Conservation (phyloP, 2,113 vertebrate genomes). For the Prinia subflava region DNA sequence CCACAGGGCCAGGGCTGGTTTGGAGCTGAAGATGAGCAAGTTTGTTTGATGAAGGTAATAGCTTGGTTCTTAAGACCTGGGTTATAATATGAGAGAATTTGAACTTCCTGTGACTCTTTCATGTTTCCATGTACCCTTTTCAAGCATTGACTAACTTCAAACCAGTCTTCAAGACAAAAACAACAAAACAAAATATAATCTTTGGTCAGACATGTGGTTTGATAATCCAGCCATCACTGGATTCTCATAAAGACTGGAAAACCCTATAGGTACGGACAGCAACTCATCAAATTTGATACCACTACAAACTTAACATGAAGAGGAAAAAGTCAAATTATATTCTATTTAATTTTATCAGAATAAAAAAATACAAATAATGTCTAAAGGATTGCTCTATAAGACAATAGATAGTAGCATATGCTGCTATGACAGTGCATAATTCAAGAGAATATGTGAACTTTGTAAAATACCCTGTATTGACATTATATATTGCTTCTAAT, state of each 20-base stretch:
- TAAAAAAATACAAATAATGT: background rate
- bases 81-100: background rate
- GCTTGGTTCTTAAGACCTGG: background rate
- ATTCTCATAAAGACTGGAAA: background rate
- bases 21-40: background rate
- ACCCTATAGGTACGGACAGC: rapidly evolving
- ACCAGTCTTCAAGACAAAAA: background rate
- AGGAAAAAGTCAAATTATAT: background rate
- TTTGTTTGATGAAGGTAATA: background rate
- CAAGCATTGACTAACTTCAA: background rate
- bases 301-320: background rate
- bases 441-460: rapidly evolving
- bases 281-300: background rate
- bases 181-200: background rate
- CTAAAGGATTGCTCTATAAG: background rate
- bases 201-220: background rate
- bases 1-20: rapidly evolving
- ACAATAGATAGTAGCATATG: background rate
- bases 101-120: background rate
- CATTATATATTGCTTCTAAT: background rate
- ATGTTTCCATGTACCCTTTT: background rate
- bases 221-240: background rate
- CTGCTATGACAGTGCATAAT: background rate
- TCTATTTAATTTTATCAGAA: background rate
- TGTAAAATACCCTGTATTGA: background rate